These are phyloP conservation scores for Drosophila biarmipes DNA, from an alignment of 1,140 invertebrate genomes.

Conservation along the genomic window DNA sequence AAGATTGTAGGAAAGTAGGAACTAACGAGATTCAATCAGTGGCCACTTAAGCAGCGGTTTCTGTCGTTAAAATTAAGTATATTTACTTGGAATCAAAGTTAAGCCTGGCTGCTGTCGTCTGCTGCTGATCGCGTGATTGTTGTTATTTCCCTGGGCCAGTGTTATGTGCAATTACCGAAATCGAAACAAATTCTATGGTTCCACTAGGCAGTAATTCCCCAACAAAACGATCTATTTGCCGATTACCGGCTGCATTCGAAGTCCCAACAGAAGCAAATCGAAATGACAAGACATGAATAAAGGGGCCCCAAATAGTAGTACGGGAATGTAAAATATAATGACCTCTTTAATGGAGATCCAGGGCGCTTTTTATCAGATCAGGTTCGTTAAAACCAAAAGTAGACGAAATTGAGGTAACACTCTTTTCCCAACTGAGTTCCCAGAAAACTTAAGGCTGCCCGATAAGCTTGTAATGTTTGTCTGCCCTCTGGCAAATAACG, in stretches of 20 bases:
- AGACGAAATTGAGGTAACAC: background rate
- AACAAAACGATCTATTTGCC: slow-evolving; percentile 27
- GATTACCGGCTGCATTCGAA: background rate
- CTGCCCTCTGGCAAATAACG: too few relatives aligned
- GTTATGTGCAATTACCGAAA: slow-evolving; percentile 34
- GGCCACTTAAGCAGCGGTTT: slow-evolving; percentile 66
- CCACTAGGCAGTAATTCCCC: slow-evolving; percentile 17
- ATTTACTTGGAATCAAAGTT: slow-evolving; percentile 68
- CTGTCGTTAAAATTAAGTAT: slow-evolving; percentile 75
- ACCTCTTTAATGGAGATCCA: slow-evolving; percentile 6
- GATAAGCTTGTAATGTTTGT: too few relatives aligned
- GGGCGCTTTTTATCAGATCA: background rate
- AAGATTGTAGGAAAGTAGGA: background rate
- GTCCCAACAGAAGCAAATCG: slow-evolving; percentile 14
- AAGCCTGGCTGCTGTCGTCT: slow-evolving; percentile 3
- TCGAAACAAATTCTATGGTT: slow-evolving; percentile 36
- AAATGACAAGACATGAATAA: background rate
- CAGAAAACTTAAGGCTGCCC: background rate
- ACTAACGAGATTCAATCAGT: slow-evolving; percentile 74
- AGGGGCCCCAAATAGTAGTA: slow-evolving; percentile 5
- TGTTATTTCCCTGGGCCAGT: background rate
- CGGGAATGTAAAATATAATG: background rate
- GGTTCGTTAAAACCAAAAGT: background rate
- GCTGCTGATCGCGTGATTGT: slow-evolving; percentile 5
- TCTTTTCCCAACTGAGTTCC: background rate